Evolutionary conservation across 2,797 vertebrate genomes (phyloP).

Genomic region (Eupleurogrammus muticus): DNA sequence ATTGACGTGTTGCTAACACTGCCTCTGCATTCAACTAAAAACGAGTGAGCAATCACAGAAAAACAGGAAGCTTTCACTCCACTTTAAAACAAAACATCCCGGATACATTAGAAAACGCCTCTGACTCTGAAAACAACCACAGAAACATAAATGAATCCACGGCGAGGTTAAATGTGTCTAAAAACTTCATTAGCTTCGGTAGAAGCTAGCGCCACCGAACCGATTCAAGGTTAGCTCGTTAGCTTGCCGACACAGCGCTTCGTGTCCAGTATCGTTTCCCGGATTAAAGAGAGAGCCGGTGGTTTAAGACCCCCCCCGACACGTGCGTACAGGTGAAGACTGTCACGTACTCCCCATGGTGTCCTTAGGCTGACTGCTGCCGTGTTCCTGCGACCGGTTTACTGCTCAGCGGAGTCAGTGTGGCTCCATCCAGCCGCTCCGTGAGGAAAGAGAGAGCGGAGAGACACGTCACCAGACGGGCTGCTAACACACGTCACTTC

Average conservation of each 20-base stretch:
- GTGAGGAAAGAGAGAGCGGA: constrained; percentile 73
- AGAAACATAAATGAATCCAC: rapidly evolving
- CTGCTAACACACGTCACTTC: constrained; percentile 80
- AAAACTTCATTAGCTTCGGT: constrained; percentile 24
- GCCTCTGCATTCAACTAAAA: constrained; percentile 36
- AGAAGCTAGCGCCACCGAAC: constrained; percentile 57
- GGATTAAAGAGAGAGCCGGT: not conserved
- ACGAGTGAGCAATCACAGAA: not conserved
- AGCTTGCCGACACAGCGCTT: constrained; percentile 39
- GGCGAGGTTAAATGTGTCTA: rapidly evolving
- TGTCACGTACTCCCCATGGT: constrained; percentile 85
- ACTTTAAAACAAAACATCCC: not conserved
- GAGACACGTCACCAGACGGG: constrained; percentile 88
- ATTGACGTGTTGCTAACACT: constrained; percentile 60
- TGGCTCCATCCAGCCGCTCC: constrained; percentile 79
- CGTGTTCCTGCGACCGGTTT: constrained; percentile 54
- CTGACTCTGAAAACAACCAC: not conserved
- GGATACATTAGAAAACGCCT: rapidly evolving
- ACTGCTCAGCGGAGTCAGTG: constrained; percentile 70
- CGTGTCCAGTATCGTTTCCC: not conserved
- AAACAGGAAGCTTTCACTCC: too few relatives aligned
- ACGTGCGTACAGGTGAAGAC: not conserved
- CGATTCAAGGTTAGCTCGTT: constrained; percentile 61
- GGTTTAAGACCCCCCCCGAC: not conserved
- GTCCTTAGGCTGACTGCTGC: constrained; percentile 59